Conservation (phyloP, 2,888 invertebrate genomes). For the Tachina fera region DNA sequence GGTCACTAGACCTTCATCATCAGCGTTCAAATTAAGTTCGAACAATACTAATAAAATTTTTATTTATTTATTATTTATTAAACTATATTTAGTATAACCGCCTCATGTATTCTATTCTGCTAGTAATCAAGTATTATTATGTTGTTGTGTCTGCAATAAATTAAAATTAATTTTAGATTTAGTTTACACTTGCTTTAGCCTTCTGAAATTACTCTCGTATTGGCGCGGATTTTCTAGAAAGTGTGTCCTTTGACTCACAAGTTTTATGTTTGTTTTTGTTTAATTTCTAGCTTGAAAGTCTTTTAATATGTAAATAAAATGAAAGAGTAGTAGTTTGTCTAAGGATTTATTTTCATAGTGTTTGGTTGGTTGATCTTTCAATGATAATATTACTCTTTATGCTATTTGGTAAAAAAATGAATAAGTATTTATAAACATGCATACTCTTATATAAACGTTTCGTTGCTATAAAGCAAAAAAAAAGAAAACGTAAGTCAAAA, state of each 20-base stretch:
- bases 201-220: neutral
- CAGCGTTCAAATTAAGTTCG: too few species aligned
- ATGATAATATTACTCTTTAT: constrained; percentile 21
- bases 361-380: constrained; percentile 46
- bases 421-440: constrained; percentile 13
- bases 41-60: too few species aligned
- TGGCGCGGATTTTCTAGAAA: constrained; percentile 25
- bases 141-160: too few species aligned
- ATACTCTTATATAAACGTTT: constrained; percentile 20
- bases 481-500: constrained; percentile 75
- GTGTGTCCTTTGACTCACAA: constrained; percentile 35
- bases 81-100: too few species aligned
- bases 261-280: neutral
- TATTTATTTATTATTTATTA: too few species aligned
- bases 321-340: constrained; percentile 24
- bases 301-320: constrained; percentile 3
- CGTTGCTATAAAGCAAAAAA: constrained; percentile 25
- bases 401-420: neutral
- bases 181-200: neutral
- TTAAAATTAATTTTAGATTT: too few species aligned
- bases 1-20: too few species aligned
- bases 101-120: too few species aligned
- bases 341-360: constrained; percentile 12
- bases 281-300: neutral
- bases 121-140: too few species aligned